These are phyloP conservation scores for Drosophila anomalata DNA, from an alignment of 2,888 invertebrate genomes.

Conservation along the genomic window DNA sequence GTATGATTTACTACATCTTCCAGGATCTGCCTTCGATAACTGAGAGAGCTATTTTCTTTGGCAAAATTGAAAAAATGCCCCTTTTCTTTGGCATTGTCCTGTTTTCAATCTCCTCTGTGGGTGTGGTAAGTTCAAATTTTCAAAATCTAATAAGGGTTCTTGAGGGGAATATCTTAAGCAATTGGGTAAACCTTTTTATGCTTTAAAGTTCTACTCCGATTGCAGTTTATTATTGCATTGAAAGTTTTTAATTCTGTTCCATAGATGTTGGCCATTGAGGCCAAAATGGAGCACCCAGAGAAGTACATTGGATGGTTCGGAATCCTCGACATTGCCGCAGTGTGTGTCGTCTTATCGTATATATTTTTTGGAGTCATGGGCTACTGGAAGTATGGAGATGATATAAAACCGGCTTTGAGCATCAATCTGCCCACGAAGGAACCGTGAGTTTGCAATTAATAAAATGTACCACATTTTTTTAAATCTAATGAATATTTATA, in stretches of 20 bases:
- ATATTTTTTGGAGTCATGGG: slow-evolving; percentile 94
- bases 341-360: slow-evolving; percentile 90
- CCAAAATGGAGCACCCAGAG: slow-evolving; percentile 94
- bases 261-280: slow-evolving; percentile 95
- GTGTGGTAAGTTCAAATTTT: slow-evolving; percentile 85
- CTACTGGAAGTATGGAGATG: slow-evolving; percentile 92
- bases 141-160: too few relatives aligned
- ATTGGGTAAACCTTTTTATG: too few relatives aligned
- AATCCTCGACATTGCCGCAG: slow-evolving; percentile 94
- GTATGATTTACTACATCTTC: slow-evolving; percentile 88
- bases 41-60: slow-evolving; percentile 81
- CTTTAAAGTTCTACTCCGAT: too few relatives aligned
- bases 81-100: slow-evolving; percentile 95
- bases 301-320: slow-evolving; percentile 94
- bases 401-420: slow-evolving; percentile 90
- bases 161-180: too few relatives aligned
- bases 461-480: too few relatives aligned
- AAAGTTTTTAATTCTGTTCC: too few relatives aligned
- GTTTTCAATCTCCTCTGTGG: slow-evolving; percentile 93
- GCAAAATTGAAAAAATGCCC: slow-evolving; percentile 86
- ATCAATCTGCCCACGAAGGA: slow-evolving; percentile 90
- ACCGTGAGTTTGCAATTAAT: slow-evolving; percentile 85
- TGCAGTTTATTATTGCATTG: too few relatives aligned
- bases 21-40: slow-evolving; percentile 85
- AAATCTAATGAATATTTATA: background rate